Conservation (phyloP, 2,888 invertebrate species). For the Synanthedon andrenaeformis region DNA sequence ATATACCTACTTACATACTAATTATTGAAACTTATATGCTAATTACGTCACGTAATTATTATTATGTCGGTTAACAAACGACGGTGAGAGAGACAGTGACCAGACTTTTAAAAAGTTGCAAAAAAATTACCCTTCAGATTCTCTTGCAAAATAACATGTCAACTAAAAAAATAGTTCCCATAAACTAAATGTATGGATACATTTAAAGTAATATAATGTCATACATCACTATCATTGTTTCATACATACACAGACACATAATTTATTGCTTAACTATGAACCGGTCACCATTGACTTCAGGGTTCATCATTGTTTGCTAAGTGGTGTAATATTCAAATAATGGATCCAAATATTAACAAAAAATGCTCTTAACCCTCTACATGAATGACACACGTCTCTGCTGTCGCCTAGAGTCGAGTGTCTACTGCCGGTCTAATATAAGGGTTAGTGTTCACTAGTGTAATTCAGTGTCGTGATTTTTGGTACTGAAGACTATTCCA, state of each 20-base stretch:
- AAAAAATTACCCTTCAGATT: too few species aligned
- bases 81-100: too few species aligned
- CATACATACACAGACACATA: conserved; percentile 14
- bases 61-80: too few species aligned
- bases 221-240: conserved; percentile 32
- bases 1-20: too few species aligned
- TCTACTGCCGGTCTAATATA: neutral
- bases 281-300: conserved; percentile 28
- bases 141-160: neutral
- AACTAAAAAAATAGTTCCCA: conserved; percentile 7
- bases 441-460: neutral
- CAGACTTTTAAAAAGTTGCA: too few species aligned
- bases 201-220: conserved; percentile 6
- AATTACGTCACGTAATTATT: too few species aligned
- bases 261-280: conserved; percentile 15
- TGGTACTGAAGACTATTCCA: neutral
- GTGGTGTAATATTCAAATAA: conserved; percentile 45
- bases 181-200: conserved; percentile 5
- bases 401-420: neutral
- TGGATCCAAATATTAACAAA: conserved; percentile 15
- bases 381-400: neutral
- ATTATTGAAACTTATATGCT: too few species aligned
- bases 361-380: conserved; percentile 3
- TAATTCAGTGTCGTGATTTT: neutral
- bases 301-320: conserved; percentile 31